Conservation (phyloP, 2,797 vertebrate species). For the Acanthiza pusilla region DNA sequence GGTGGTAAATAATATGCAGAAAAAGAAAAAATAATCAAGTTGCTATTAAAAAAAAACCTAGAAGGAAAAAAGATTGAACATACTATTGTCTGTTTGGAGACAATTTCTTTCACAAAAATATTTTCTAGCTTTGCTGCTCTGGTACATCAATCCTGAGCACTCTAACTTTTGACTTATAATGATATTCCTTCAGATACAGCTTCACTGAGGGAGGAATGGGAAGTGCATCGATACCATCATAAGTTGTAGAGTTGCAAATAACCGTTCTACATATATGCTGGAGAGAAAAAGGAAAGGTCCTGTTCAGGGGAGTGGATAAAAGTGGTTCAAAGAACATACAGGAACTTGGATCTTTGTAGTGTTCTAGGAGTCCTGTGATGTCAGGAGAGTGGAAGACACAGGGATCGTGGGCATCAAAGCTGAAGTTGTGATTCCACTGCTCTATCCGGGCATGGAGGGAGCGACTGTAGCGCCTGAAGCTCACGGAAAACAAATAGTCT, state of each 20-base stretch:
- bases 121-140: constrained; percentile 68
- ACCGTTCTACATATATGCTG: constrained; percentile 92
- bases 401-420: constrained; percentile 94
- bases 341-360: constrained; percentile 92
- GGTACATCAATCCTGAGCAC: constrained; percentile 77
- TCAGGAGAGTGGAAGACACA: constrained; percentile 93
- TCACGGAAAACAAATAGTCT: constrained; percentile 95
- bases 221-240: constrained; percentile 85
- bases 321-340: constrained; percentile 98
- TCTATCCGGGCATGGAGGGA: constrained; percentile 95
- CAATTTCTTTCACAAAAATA: constrained; percentile 41
- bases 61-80: constrained; percentile 6
- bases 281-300: constrained; percentile 93
- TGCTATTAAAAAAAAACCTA: constrained; percentile 25
- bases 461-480: constrained; percentile 94
- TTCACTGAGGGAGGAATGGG: constrained; percentile 88
- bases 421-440: constrained; percentile 94
- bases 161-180: constrained; percentile 89
- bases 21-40: neutral
- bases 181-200: constrained; percentile 91
- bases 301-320: constrained; percentile 86
- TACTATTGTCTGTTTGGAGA: neutral
- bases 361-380: constrained; percentile 89
- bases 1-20: constrained; percentile 23
- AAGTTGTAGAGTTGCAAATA: constrained; percentile 90